Percentiles rank a stretch among this genome's conserved stretches.
Evolutionary conservation across 2,797 vertebrate species (phyloP).

Genomic region (Hemibagrus guttatus): DNA sequence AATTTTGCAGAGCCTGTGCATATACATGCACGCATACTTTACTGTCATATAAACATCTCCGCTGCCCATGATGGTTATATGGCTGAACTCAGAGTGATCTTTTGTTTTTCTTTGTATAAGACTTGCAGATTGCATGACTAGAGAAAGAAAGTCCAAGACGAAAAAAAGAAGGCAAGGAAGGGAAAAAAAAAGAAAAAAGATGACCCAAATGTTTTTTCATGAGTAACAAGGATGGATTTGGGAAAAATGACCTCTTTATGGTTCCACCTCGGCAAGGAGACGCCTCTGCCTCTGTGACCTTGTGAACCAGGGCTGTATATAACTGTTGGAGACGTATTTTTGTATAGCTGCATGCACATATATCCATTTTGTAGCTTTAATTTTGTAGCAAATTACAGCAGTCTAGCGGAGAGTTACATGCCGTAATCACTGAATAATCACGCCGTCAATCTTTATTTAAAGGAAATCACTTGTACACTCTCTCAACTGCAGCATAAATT

Average conservation of each 20-base stretch:
- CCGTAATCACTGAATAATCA: background rate
- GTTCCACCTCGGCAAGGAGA: slow-evolving; percentile 42
- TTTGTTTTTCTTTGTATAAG: slow-evolving; percentile 51
- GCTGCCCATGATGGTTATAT: background rate
- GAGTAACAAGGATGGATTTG: slow-evolving; percentile 61
- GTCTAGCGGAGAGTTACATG: background rate
- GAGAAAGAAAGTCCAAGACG: slow-evolving; percentile 59
- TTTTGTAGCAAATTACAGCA: slow-evolving; percentile 7
- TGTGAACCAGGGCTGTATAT: slow-evolving; percentile 38
- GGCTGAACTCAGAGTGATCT: slow-evolving; percentile 43
- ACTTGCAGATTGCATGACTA: slow-evolving; percentile 66
- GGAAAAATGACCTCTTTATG: slow-evolving; percentile 53
- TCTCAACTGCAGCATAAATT: background rate
- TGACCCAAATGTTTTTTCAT: slow-evolving; percentile 61
- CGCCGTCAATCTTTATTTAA: slow-evolving; percentile 32
- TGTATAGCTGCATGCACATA: slow-evolving; percentile 25
- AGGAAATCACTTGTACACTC: background rate
- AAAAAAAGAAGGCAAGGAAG: slow-evolving; percentile 28
- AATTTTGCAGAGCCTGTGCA: slow-evolving; percentile 6
- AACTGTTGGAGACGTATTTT: slow-evolving; percentile 28
- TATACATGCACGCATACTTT: slow-evolving; percentile 20
- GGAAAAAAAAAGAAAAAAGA: slow-evolving; percentile 64
- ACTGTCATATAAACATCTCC: slow-evolving; percentile 14
- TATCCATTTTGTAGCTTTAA: slow-evolving; percentile 14
- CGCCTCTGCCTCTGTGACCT: slow-evolving; percentile 36